Evolutionary conservation across 1,140 invertebrate genomes (phyloP).

Genomic region (Epicauta chinensis): DNA sequence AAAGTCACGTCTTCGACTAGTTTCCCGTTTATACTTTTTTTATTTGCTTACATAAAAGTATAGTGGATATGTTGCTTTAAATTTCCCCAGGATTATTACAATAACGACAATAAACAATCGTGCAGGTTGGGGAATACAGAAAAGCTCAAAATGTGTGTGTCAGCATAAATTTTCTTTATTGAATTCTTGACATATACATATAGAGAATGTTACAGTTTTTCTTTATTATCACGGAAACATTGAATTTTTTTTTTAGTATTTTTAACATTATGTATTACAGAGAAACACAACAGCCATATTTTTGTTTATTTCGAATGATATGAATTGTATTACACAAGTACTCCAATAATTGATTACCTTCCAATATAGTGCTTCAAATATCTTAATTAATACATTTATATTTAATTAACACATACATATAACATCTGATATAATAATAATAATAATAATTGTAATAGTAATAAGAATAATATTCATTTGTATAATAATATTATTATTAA

Average conservation of each 20-base stretch:
- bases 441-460: not conserved
- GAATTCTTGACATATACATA: constrained; percentile 36
- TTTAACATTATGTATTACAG: constrained; percentile 28
- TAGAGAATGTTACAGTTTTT: constrained; percentile 34
- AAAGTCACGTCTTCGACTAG: too few relatives aligned
- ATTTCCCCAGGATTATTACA: not conserved
- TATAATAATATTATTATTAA: constrained; percentile 13
- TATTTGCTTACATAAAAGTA: too few relatives aligned
- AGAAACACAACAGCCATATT: constrained; percentile 39
- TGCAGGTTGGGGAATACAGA: not conserved
- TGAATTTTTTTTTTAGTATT: constrained; percentile 32
- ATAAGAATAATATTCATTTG: not conserved
- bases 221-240: constrained; percentile 29
- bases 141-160: constrained; percentile 15
- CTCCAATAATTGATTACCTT: constrained; percentile 1
- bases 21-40: too few relatives aligned
- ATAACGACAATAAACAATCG: not conserved
- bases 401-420: not conserved
- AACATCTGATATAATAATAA: constrained; percentile 15
- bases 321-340: constrained; percentile 20
- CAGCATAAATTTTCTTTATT: constrained; percentile 36
- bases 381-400: too few relatives aligned
- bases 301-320: constrained; percentile 18
- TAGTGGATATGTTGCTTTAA: not conserved
- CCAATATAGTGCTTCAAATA: constrained; percentile 9